Base-by-base conservation (phyloP, 1,140 invertebrate genomes). In the Ctenoplectra terminalis region DNA sequence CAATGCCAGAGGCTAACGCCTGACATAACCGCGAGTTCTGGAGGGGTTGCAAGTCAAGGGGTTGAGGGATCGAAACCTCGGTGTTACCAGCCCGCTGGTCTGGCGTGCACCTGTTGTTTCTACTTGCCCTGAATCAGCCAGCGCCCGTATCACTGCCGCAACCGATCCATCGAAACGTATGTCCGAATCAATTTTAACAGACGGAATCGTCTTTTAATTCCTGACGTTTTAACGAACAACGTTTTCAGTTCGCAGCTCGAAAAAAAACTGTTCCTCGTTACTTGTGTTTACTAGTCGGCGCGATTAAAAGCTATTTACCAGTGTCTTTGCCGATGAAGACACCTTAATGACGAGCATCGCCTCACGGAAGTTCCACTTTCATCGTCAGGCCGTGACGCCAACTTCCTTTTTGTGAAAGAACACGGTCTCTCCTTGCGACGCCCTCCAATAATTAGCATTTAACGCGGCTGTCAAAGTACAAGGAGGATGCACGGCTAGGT, bases 31-130 rank as follows among this genome's bases (percentile, higher is more conserved):
- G 82, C 86, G 67, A 75, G 66, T 85, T 87, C 83, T 85, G 67
- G 74, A 70, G 75, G 78, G 70, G 83, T 79, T 82, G 69, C 56
- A 67, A 87, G 81, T 85, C 73, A 85, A 88, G 85, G 81, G 85
- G 82, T 87, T 82, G 76, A 75, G 84, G 85, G 73, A 80, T 73
- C 75, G 73, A 87, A 78, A 70, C 64, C 70, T 77, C 63, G 79
- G 34, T 66, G 71, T 70, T 83, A 37, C 69, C 74, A 78, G 67
- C 70, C 67, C 85, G 82, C 82, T 87, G 69, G 86, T 76, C 86
- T 79, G 76, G 60, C 87, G 70, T 89, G 82, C 86, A 89, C 85
- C 85, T 91, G 89, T 90, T 90, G 84, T 88, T 87, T 90, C 87
- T 86, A 86, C 81, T 82, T 88, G 83, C 82, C 87, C 83, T 56